A percentile compares a stretch with the other conserved stretches of the same genome.
phyloP scores from a whole-genome alignment of 2,797 vertebrate species.

The Lutjanus campechanus region DNA sequence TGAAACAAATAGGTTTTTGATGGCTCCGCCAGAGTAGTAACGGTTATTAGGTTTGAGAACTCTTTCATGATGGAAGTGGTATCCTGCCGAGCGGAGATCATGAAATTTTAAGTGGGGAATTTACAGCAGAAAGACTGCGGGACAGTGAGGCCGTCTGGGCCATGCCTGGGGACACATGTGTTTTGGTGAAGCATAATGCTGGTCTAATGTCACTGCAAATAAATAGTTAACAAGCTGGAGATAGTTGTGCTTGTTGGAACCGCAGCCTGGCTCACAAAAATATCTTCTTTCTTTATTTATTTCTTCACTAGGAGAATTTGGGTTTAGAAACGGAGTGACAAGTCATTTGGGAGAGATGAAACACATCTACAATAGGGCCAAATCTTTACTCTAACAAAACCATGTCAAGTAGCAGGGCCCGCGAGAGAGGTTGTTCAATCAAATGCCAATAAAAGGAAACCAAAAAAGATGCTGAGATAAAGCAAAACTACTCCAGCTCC shows the following conservation, averaged over 20 bases:
- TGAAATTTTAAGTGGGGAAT: constrained; percentile 95
- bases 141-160: constrained; percentile 80
- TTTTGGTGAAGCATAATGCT: constrained; percentile 85
- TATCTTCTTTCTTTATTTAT: constrained; percentile 28
- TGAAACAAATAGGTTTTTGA: constrained; percentile 90
- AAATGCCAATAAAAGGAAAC: constrained; percentile 45
- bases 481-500: constrained; percentile 31
- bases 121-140: constrained; percentile 87
- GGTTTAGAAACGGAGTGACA: constrained; percentile 52
- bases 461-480: constrained; percentile 40
- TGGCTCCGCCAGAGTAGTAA: constrained; percentile 85
- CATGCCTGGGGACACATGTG: constrained; percentile 85
- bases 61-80: constrained; percentile 89
- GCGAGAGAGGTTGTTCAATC: constrained; percentile 27
- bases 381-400: constrained; percentile 44
- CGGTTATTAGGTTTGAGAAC: constrained; percentile 90
- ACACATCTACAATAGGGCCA: constrained; percentile 17
- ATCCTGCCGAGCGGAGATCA: constrained; percentile 91
- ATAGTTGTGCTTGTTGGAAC: constrained; percentile 74
- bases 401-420: constrained; percentile 28
- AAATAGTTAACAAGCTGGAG: constrained; percentile 90
- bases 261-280: constrained; percentile 53
- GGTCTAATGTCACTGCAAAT: constrained; percentile 87
- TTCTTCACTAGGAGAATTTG: constrained; percentile 30
- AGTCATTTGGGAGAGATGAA: constrained; percentile 45